Evolutionary conservation across 2,888 invertebrate species (phyloP), one percentile per base, ranked within the genome.

Genomic region (Brassicogethes aeneus): DNA sequence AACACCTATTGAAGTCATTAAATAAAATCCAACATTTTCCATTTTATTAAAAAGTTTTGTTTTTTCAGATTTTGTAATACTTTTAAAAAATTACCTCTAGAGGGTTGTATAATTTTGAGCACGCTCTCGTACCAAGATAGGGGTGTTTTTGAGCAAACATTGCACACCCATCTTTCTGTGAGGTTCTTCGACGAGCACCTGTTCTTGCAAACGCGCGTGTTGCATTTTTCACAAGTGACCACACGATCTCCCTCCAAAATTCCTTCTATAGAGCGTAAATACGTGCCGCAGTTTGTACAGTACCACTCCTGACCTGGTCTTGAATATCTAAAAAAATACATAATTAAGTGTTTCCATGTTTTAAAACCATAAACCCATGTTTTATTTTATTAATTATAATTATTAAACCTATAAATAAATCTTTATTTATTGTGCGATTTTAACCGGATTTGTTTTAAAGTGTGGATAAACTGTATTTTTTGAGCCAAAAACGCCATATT

Each of bases 101-200:
- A 37, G n/a, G 57, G 57, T 42, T 56, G 56, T 39, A 66, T 45
- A 15, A 58, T 53, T 34, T 54, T 56, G 37, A 65, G 50, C 32
- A 66, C 54, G 17, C 56, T 58, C 43, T 56, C 54, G 47, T 63
- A 57, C 65, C 66, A 65, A n/a, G 60, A 57, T 32, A 59, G 57
- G 16, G 59, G 54, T 37, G 57, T 47, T 40, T 55, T 52, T 2
- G 52, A 50, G 40, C 68, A 68, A 15, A 52, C 50, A 39, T 53
- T 53, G 50, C 68, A 68, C 7, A 61, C 54, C 67, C 67, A 66
- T 34, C 47, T 51, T 17, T 42, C 44, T 36, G 37, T 40, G 15
- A 46, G 41, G 40, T 54, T 47, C 17, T 51, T 48, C 35, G 39
- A 53, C 8, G 65, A 53, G 46, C 66, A 68, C 45, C 58, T 51